Evolutionary conservation across 1,140 invertebrate genomes (phyloP).

Genomic region (Panagrolaimus sp.): DNA sequence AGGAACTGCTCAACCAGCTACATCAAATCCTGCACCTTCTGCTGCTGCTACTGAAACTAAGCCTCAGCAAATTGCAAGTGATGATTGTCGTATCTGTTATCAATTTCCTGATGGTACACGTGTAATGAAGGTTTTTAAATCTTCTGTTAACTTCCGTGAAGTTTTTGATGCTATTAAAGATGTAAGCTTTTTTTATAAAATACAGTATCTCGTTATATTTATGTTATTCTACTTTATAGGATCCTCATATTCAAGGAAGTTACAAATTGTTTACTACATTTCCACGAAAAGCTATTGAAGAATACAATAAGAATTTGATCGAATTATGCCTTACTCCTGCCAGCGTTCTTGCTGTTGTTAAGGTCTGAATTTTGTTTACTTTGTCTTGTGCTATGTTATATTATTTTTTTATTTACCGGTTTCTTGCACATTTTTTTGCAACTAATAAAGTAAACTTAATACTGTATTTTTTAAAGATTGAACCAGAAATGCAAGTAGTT

Average conservation of each 20-base stretch:
- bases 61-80: background rate
- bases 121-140: slow-evolving; percentile 9
- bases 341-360: slow-evolving; percentile 8
- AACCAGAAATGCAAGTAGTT: slow-evolving; percentile 5
- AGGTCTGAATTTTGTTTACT: slow-evolving; percentile 5
- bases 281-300: slow-evolving; percentile 3
- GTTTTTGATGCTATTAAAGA: slow-evolving; percentile 9
- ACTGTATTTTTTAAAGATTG: background rate
- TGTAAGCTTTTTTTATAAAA: background rate
- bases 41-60: background rate
- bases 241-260: slow-evolving; percentile 2
- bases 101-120: slow-evolving; percentile 1
- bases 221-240: background rate
- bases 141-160: background rate
- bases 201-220: background rate
- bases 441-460: background rate
- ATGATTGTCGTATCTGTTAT: slow-evolving; percentile 4
- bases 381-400: background rate
- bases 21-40: too few relatives aligned
- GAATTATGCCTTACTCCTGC: slow-evolving; percentile 8
- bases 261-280: background rate
- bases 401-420: background rate
- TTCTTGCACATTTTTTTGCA: background rate
- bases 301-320: slow-evolving; percentile 8
- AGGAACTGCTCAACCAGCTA: too few relatives aligned